Percentiles rank a stretch among this genome's conserved stretches.
These are phyloP conservation scores for Colinus virginianus DNA, from an alignment of 2,113 vertebrate species.

Conservation along the genomic window DNA sequence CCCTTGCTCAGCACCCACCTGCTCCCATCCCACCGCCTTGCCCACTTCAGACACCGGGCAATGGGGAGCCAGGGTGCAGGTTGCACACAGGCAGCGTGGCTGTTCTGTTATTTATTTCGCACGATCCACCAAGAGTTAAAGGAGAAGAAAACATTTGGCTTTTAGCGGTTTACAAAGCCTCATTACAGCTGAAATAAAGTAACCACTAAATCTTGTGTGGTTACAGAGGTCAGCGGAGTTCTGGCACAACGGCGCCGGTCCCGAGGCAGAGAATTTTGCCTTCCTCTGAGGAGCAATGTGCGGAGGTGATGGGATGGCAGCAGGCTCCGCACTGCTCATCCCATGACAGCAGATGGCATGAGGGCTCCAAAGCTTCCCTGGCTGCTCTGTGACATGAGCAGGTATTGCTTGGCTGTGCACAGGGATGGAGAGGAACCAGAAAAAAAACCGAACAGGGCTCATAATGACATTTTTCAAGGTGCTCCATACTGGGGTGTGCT, in stretches of 20 bases:
- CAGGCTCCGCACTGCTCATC: background rate
- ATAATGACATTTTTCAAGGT: background rate
- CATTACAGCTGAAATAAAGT: constrained; percentile 75
- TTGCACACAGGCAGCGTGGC: background rate
- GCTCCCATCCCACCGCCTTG: background rate
- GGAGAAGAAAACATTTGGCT: constrained; percentile 67
- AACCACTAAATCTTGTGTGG: constrained; percentile 78
- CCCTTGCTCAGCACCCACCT: constrained; percentile 47
- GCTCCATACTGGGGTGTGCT: accelerated
- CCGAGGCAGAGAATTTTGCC: constrained; percentile 56
- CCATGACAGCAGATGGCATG: background rate
- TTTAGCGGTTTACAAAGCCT: constrained; percentile 78
- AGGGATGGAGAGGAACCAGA: background rate
- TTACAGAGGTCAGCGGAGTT: constrained; percentile 75
- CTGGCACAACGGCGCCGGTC: constrained; percentile 76
- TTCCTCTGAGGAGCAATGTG: constrained; percentile 8
- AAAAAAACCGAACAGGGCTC: background rate
- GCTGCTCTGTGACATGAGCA: background rate
- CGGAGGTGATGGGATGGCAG: constrained; percentile 27
- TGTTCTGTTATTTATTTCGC: background rate
- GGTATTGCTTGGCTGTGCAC: background rate
- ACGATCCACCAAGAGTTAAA: constrained; percentile 53
- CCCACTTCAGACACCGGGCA: background rate
- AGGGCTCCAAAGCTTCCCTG: background rate
- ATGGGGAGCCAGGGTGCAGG: constrained; percentile 1